phyloP scores from a whole-genome alignment of 2,888 invertebrate genomes.

The Lepetodrilus schrolli region DNA sequence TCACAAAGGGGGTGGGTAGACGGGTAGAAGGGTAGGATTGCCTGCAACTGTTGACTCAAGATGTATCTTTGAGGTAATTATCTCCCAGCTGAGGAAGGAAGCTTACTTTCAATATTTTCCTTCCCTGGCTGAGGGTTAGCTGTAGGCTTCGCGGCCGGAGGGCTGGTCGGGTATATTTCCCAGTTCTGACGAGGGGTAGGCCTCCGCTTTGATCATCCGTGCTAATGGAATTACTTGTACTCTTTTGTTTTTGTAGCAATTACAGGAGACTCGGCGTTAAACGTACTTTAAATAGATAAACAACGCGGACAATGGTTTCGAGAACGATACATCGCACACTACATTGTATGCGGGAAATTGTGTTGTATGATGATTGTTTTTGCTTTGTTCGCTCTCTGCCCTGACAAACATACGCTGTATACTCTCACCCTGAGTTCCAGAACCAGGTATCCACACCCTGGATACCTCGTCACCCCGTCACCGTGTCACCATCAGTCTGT shows the following conservation, averaged over 20 bases:
- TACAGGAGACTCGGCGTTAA: neutral
- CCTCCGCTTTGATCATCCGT: neutral
- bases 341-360: neutral
- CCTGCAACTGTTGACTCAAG: neutral
- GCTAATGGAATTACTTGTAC: neutral
- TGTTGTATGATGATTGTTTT: neutral
- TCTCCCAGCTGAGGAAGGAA: neutral
- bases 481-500: too few species aligned
- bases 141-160: neutral
- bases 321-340: neutral
- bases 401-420: neutral
- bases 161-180: neutral
- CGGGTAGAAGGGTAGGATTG: neutral
- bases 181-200: neutral
- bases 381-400: neutral
- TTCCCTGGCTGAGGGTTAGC: neutral
- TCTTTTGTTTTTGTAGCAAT: conserved; percentile 13
- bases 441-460: neutral
- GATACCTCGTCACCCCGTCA: neutral
- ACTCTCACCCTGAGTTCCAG: neutral
- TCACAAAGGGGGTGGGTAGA: neutral
- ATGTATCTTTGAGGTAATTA: neutral
- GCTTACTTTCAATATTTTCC: conserved; percentile 24
- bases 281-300: conserved; percentile 14
- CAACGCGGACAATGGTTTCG: neutral